Conservation (phyloP, 1,140 invertebrate species). For the Drosophila guanche region DNA sequence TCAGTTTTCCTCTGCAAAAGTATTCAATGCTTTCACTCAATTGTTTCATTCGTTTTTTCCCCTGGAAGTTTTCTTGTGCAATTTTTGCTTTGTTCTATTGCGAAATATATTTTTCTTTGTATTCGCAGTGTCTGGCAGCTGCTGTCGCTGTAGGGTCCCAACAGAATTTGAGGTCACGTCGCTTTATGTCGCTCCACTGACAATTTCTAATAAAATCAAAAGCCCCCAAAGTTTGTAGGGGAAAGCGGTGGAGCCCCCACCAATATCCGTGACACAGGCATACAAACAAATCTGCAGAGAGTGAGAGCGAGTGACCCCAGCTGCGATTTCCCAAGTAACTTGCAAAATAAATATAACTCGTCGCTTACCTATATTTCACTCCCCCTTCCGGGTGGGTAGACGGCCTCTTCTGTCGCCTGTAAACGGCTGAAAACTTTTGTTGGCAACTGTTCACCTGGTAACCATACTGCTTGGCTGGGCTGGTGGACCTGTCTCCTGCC, state of each 20-base stretch:
- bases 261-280: conserved; percentile 62
- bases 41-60: conserved; percentile 46
- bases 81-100: conserved; percentile 50
- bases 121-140: conserved; percentile 19
- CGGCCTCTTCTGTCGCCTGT: not conserved
- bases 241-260: conserved; percentile 29
- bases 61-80: conserved; percentile 23
- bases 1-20: conserved; percentile 10
- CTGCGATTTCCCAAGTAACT: conserved; percentile 51
- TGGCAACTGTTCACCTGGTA: conserved; percentile 55
- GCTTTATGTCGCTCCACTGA: conserved; percentile 45
- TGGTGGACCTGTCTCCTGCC: conserved; percentile 33
- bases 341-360: conserved; percentile 70
- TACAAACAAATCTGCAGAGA: conserved; percentile 47
- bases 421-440: conserved; percentile 62
- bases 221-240: conserved; percentile 52
- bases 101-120: conserved; percentile 13
- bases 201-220: conserved; percentile 81
- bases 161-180: conserved; percentile 54
- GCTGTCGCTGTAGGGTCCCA: conserved; percentile 27
- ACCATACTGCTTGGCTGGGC: conserved; percentile 17
- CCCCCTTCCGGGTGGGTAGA: not conserved
- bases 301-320: conserved; percentile 38
- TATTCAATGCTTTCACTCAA: conserved; percentile 6
- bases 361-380: conserved; percentile 17